phyloP scores from a whole-genome alignment of 2,888 invertebrate genomes.

The Hymenopus coronatus region DNA sequence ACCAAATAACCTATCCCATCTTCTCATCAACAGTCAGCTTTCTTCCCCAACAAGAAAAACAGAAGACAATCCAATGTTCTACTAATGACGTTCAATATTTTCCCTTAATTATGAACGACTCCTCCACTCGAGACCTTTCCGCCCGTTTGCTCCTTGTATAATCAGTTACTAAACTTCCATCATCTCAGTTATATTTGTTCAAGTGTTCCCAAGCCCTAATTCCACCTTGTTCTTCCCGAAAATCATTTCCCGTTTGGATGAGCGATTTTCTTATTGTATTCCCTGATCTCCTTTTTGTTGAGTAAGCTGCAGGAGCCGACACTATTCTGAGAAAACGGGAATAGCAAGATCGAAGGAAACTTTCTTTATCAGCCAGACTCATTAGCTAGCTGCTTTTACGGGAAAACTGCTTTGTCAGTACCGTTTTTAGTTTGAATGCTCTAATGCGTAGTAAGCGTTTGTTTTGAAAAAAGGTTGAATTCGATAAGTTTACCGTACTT shows the following conservation, averaged over 20 bases:
- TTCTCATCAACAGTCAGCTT: neutral
- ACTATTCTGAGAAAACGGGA: neutral
- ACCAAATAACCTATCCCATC: constrained; percentile 4
- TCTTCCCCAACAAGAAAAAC: constrained; percentile 11
- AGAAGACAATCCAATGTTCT: constrained; percentile 13
- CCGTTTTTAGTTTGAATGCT: neutral
- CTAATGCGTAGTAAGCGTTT: no score
- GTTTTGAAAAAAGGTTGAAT: no score
- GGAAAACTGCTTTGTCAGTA: neutral
- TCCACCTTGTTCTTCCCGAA: neutral
- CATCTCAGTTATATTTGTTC: constrained; percentile 24
- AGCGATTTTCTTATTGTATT: neutral
- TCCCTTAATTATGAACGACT: constrained; percentile 25
- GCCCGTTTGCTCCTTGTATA: neutral
- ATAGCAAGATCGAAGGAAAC: neutral
- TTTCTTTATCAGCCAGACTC: neutral
- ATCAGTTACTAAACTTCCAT: constrained; percentile 16
- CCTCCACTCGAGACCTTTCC: constrained; percentile 1
- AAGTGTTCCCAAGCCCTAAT: constrained; percentile 25
- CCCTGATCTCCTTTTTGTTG: neutral
- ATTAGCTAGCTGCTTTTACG: neutral
- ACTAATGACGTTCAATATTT: constrained; percentile 27
- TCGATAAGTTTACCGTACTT: no score
- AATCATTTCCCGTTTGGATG: neutral
- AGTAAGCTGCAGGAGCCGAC: neutral